These are phyloP conservation scores for Pollenia angustigena DNA, from an alignment of 2,888 invertebrate genomes.

Conservation along the genomic window DNA sequence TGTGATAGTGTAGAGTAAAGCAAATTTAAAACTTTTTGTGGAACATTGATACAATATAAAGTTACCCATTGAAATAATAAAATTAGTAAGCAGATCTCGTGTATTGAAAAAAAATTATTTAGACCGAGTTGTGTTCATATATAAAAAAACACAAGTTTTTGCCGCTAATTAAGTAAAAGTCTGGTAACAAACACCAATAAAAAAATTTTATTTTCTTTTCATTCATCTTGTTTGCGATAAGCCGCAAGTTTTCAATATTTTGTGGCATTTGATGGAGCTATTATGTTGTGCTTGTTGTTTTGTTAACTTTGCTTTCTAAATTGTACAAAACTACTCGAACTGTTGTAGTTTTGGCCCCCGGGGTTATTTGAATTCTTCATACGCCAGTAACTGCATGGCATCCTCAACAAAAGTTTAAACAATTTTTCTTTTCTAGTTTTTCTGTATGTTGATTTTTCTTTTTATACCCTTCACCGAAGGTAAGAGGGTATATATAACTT, in stretches of 20 bases:
- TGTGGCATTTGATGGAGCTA: constrained; percentile 66
- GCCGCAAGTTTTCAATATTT: constrained; percentile 70
- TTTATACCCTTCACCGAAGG: no score
- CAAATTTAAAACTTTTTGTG: no score
- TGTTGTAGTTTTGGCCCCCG: constrained; percentile 45
- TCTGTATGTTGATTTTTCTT: no score
- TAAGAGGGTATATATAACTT: no score
- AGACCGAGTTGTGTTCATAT: neutral
- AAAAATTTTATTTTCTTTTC: constrained; percentile 47
- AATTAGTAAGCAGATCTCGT: neutral
- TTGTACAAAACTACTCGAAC: constrained; percentile 18
- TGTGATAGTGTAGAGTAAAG: no score
- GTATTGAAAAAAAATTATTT: no score
- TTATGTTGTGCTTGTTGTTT: constrained; percentile 12
- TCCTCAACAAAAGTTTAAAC: constrained; percentile 62
- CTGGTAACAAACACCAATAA: neutral
- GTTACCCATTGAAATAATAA: no score
- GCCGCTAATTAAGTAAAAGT: constrained; percentile 66
- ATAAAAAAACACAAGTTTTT: neutral
- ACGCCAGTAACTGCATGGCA: constrained; percentile 39
- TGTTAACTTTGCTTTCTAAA: constrained; percentile 12
- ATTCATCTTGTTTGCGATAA: constrained; percentile 62
- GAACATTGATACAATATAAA: no score
- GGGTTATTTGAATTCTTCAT: constrained; percentile 56
- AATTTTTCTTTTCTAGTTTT: constrained; percentile 56